Conservation (phyloP, 2,113 vertebrate genomes). For the Arothron firmamentum region DNA sequence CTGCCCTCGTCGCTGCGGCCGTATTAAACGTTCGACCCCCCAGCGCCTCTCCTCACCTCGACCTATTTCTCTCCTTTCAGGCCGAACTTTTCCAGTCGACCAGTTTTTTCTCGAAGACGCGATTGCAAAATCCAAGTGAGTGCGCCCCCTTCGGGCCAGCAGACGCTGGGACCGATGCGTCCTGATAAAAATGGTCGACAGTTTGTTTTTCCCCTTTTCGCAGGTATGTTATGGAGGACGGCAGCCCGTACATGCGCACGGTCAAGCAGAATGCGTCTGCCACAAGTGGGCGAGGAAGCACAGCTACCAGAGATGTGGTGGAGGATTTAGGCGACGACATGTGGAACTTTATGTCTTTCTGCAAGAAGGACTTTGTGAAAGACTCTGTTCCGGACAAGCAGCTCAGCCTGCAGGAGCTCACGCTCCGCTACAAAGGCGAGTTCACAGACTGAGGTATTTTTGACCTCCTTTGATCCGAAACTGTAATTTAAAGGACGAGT, state of each 20-base stretch:
- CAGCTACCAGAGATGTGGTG: conserved; percentile 68
- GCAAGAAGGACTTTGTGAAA: conserved; percentile 73
- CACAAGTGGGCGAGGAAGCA: conserved; percentile 68
- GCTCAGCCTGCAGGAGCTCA: conserved; percentile 85
- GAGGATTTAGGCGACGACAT: conserved; percentile 84
- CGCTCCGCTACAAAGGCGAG: conserved; percentile 83
- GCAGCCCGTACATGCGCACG: conserved; percentile 86
- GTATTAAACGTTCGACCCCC: neutral
- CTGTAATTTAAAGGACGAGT: no score
- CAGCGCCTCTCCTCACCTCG: neutral
- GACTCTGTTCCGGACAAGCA: conserved; percentile 90
- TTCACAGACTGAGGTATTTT: neutral
- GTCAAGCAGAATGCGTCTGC: conserved; percentile 69
- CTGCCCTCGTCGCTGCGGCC: neutral
- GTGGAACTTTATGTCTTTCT: conserved; percentile 76
- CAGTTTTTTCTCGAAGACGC: conserved; percentile 96
- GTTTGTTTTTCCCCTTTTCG: neutral
- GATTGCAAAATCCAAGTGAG: conserved; percentile 84
- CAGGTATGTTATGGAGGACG: conserved; percentile 88
- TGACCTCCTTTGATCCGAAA: neutral
- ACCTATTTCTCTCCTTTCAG: conserved; percentile 60
- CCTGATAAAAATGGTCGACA: no score
- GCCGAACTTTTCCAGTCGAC: conserved; percentile 90
- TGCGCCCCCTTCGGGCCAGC: no score
- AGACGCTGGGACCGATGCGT: no score